Evolutionary conservation across 2,888 invertebrate species (phyloP).

Genomic region (Aphidoletes aphidimyza): DNA sequence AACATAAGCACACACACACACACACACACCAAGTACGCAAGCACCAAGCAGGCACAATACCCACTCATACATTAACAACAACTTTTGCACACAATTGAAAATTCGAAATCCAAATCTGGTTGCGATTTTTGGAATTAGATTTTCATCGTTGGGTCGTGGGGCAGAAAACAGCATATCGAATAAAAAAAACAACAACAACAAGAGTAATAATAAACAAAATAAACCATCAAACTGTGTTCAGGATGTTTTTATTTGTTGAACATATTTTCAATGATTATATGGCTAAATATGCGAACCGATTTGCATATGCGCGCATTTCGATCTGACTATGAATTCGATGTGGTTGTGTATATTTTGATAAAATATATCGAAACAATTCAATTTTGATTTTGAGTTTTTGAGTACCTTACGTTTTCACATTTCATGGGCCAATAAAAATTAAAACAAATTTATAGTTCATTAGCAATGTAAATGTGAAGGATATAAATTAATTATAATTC

Average conservation of each 20-base stretch:
- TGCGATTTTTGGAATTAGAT: not conserved
- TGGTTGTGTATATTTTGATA: not conserved
- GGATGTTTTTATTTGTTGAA: conserved; percentile 42
- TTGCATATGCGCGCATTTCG: not conserved
- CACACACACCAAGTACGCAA: not conserved
- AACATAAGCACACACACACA: not conserved
- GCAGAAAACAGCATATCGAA: too few relatives aligned
- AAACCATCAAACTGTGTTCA: conserved; percentile 21
- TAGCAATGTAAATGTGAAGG: conserved; percentile 13
- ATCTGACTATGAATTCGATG: not conserved
- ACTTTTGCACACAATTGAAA: conserved; percentile 25
- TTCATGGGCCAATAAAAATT: not conserved
- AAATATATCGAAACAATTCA: conserved; percentile 28
- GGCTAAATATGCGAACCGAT: not conserved
- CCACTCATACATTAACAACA: not conserved
- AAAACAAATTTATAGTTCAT: conserved; percentile 37
- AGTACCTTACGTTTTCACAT: not conserved
- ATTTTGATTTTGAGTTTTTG: conserved; percentile 2
- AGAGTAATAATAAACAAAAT: not conserved
- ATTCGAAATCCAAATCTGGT: not conserved
- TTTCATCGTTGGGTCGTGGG: too few relatives aligned
- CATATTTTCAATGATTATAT: conserved; percentile 34
- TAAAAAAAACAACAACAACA: too few relatives aligned
- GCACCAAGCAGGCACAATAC: not conserved
- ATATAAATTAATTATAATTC: conserved; percentile 46